Conservation (phyloP, 2,797 vertebrate species). For the Karalla daura region DNA sequence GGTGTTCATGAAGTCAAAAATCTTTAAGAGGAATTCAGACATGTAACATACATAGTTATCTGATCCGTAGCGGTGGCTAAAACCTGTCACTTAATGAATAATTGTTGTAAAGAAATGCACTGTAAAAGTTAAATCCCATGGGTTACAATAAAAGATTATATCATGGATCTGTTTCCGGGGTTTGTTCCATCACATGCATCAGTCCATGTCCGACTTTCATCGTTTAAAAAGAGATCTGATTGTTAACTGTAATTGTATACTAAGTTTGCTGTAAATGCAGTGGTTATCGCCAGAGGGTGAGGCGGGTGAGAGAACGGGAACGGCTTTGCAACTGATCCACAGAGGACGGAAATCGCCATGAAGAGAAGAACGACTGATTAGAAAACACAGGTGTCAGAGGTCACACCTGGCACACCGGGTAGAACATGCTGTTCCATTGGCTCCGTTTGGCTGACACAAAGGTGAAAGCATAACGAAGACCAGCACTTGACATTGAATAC, state of each 20-base stretch:
- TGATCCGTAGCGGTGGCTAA: constrained; percentile 83
- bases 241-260: no score
- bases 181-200: no score
- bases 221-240: no score
- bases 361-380: no score
- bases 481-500: no score
- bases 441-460: no score
- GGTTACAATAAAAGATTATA: constrained; percentile 86
- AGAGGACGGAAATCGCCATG: not conserved
- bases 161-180: constrained; percentile 44
- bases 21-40: constrained; percentile 73
- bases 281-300: not conserved
- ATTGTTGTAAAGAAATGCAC: constrained; percentile 89
- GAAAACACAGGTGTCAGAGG: no score
- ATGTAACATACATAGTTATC: constrained; percentile 83
- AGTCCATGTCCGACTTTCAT: no score
- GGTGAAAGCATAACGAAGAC: no score
- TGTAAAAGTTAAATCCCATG: constrained; percentile 86
- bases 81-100: constrained; percentile 83
- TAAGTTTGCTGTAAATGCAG: no score
- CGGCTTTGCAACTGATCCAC: not conserved
- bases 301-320: not conserved
- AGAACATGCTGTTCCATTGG: no score
- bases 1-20: constrained; percentile 76
- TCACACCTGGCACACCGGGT: no score